Base-by-base conservation (phyloP, 2,797 vertebrate genomes). In the Artibeus jamaicensis region DNA sequence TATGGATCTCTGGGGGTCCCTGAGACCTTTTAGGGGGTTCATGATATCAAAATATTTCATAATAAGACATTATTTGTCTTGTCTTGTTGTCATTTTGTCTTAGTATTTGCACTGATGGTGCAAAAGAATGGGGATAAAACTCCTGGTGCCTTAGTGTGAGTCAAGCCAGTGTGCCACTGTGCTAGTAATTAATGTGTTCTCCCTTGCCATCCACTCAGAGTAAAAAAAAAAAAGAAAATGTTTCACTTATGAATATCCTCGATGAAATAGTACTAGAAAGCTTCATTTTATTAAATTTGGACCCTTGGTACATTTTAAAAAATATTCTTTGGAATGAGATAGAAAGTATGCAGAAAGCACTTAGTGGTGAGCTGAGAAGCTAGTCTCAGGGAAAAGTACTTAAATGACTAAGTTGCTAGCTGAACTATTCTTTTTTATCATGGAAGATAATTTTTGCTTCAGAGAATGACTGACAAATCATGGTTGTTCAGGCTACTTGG, bases 361-460 rank as follows among this genome's bases (percentile, higher is more conserved):
- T 78, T 34, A 39, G 15, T 37, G 53, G 21, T 24, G 39, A 46
- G 26, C 19, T 65, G 42, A 89, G 84, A 67, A 67, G 46, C 68
- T 94, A 1, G 32, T 77, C 79, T 86, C 37, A 42, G 85, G 39
- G 46, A 32, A 85, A 70, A 90, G 32, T 74, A 82, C 9, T 22
- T 39, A 9, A 16, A n/a, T 73, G n/a, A 65, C 42, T 74, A 55
- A 70, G 71, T 29, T 94, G 34, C 37, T 89, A 34, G 29, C 26
- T 79, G 65, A 79, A 48, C 26, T 57, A 42, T 62, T 18, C 68
- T 9, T 62, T 59, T 78, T 48, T 92, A 42, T 76, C 32, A 57
- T 57, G 42, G 57, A 90, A 89, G 70, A 74, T 16, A 34, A 9
- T 78, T 94, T 78, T 87, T 79, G 74, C 55, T 94, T 84, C 82